A percentile compares a stretch with the other conserved stretches of the same genome.
phyloP scores from a whole-genome alignment of 2,797 vertebrate genomes.

The Betta splendens region DNA sequence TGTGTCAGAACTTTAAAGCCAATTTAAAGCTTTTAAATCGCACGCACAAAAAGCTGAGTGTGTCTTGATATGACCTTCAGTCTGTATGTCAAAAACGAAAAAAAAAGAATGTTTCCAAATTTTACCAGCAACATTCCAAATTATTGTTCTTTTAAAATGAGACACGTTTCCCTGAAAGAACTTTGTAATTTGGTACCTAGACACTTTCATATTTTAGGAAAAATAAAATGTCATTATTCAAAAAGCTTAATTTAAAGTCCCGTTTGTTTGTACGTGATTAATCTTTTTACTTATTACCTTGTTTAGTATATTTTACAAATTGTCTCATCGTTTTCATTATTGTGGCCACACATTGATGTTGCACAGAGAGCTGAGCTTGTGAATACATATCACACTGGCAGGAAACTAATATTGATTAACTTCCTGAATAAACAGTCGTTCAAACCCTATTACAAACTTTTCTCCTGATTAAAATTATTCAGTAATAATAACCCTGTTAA shows the following conservation, averaged over 20 bases:
- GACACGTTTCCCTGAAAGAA: constrained; percentile 15
- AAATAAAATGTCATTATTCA: not conserved
- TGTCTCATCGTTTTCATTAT: not conserved
- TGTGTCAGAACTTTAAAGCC: constrained; percentile 1
- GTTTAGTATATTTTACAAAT: not conserved
- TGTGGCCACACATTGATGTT: not conserved
- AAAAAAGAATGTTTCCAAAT: constrained; percentile 27
- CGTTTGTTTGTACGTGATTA: not conserved
- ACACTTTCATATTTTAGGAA: not conserved
- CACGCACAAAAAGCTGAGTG: constrained; percentile 5
- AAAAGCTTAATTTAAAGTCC: not conserved
- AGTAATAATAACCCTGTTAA: constrained; percentile 11
- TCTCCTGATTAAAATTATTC: not conserved
- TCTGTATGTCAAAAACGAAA: constrained; percentile 15
- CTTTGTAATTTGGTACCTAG: constrained; percentile 9
- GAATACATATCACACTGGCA: not conserved
- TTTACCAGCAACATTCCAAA: constrained; percentile 21
- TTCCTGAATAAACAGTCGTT: not conserved
- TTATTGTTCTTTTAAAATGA: not conserved
- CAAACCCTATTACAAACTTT: constrained; percentile 7
- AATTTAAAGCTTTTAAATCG: constrained; percentile 2
- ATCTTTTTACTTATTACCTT: not conserved
- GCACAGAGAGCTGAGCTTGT: not conserved
- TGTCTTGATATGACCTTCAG: constrained; percentile 8
- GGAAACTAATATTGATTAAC: not conserved